Evolutionary conservation across 2,888 invertebrate species (phyloP), one percentile per base, ranked within the genome.

Genomic region (Euspilapteryx auroguttella): DNA sequence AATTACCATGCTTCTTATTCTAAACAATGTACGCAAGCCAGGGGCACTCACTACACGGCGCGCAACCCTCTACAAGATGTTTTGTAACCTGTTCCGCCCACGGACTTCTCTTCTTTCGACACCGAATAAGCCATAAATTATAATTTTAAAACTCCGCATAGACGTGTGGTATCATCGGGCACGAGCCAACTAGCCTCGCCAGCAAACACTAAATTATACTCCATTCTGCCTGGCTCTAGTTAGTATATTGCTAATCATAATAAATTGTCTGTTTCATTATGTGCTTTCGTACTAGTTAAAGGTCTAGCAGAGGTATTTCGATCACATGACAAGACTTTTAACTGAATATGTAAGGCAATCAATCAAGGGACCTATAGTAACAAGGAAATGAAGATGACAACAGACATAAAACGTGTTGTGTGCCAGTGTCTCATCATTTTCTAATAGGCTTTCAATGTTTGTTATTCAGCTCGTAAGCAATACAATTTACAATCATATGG

Each of bases 101-200:
- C 73, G 47, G 57, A 37, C 55, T 58, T 47, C 39, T 37, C 53
- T 55, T n/a, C 58, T 75, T 71, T 68, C 73, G 57, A 68, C 71
- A 69, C 61, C 54, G 54, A 59, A 61, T 58, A 58, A 63, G 53
- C 51, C 49, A 61, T 73, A 69, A 66, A 71, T 69, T 68, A 66
- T 64, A 62, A 66, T 64, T 68, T 63, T 55, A 57, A 65, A 66
- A 61, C 50, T 49, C 47, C 51, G 52, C 54, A 44, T 45, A 40
- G 34, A 4, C 8, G 5, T 17, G 8, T 6, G 39, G 51, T 48
- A 47, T 49, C 47, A 47, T 39, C 5, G 17, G 8, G 17, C 17
- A 17, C 17, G 17, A 17, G 17, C 17, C 17, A 17, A 17, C 17
- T 5, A 17, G 8, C 17, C 17, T 5, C 8, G 5, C 8, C 8